These are phyloP conservation scores for Amblyjoppa proteus DNA, from an alignment of 2,888 invertebrate genomes.

Conservation along the genomic window DNA sequence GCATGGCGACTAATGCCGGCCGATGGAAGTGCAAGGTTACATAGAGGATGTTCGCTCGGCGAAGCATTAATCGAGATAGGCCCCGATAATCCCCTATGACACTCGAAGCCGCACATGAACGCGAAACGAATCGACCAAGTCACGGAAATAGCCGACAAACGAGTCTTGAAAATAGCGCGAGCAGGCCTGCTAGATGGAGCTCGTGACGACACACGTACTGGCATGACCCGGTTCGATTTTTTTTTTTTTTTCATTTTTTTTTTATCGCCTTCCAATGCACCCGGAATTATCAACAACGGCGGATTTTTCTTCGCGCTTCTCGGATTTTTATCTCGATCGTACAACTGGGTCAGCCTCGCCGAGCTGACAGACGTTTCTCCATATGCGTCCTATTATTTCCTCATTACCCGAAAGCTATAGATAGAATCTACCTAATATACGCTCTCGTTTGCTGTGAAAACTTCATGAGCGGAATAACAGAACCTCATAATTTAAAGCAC, in stretches of 20 bases:
- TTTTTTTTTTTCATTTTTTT: constrained; percentile 2
- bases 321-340: constrained; percentile 54
- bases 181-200: background rate
- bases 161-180: constrained; percentile 2
- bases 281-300: constrained; percentile 60
- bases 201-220: background rate
- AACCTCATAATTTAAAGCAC: background rate
- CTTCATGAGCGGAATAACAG: background rate
- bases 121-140: constrained; percentile 9
- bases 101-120: background rate
- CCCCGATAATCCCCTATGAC: constrained; percentile 51
- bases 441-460: background rate
- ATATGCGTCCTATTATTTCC: constrained; percentile 61
- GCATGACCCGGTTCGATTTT: constrained; percentile 44
- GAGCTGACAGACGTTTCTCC: constrained; percentile 60
- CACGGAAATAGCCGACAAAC: background rate
- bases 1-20: constrained; percentile 35
- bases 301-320: constrained; percentile 54
- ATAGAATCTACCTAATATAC: constrained; percentile 6
- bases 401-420: constrained; percentile 41
- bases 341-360: constrained; percentile 54
- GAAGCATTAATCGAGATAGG: constrained; percentile 3
- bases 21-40: constrained; percentile 49
- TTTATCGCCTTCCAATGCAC: constrained; percentile 37
- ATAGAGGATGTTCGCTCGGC: background rate